These are phyloP conservation scores for Xyliphius kryptos DNA, from an alignment of 2,113 vertebrate genomes.

Conservation along the genomic window DNA sequence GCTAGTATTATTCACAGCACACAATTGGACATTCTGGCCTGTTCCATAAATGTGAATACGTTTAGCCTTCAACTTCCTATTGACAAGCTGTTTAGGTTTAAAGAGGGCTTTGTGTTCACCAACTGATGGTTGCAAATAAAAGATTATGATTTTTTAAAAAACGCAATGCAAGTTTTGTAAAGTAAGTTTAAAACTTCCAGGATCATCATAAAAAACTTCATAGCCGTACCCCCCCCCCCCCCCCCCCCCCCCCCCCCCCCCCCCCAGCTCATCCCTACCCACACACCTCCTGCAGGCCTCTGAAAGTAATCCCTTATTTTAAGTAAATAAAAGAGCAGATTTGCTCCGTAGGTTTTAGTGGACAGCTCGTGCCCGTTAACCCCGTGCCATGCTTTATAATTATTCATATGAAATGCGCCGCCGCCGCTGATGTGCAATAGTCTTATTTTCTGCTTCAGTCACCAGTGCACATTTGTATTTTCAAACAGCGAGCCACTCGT, in stretches of 20 bases:
- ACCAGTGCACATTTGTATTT: constrained; percentile 92
- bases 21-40: too few relatives aligned
- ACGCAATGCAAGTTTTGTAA: too few relatives aligned
- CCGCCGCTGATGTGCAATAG: constrained; percentile 90
- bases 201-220: constrained; percentile 5
- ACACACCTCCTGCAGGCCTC: constrained; percentile 35
- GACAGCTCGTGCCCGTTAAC: constrained; percentile 63
- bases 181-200: too few relatives aligned
- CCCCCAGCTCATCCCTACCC: constrained; percentile 15
- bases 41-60: too few relatives aligned
- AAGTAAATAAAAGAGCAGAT: constrained; percentile 69
- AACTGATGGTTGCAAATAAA: too few relatives aligned
- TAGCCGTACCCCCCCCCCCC: too few relatives aligned
- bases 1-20: too few relatives aligned
- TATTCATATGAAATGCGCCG: constrained; percentile 78
- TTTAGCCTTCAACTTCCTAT: too few relatives aligned
- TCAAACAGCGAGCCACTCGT: constrained; percentile 65
- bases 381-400: constrained; percentile 66
- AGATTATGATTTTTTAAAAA: too few relatives aligned
- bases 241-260: too few relatives aligned
- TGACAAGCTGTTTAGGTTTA: too few relatives aligned
- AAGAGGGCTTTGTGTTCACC: too few relatives aligned
- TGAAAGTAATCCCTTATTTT: constrained; percentile 66
- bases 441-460: constrained; percentile 99
- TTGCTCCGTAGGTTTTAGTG: constrained; percentile 58